Base-by-base conservation (phyloP, 2,888 invertebrate species). In the Limnephilus lunatus region DNA sequence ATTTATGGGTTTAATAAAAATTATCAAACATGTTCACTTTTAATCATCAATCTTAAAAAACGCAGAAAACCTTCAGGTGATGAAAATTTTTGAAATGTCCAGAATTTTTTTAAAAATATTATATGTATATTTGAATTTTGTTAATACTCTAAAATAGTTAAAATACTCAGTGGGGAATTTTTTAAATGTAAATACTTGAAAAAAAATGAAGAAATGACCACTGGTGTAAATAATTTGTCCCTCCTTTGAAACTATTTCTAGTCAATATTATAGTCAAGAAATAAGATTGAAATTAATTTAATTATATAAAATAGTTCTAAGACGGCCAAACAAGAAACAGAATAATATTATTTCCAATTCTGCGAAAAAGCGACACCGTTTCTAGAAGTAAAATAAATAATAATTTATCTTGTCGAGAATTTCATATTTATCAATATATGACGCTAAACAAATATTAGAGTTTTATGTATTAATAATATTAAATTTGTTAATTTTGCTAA, bases 171-270 rank as follows among this genome's bases (percentile, higher is more conserved):
- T 68, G 68, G 25, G 2, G n/a, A 48, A n/a, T 86, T 48, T 44
- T 12, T 15, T 3, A 39, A 85, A 44, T 86, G 91, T 92, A 91
- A 90, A 92, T 91, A 92, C 44, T 85, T 90, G 86, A 83, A 88
- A 91, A 92, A 86, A 81, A 44, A 44, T 82, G 88, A 81, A 19
- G 68, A 30, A 87, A 19, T 19, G 87, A 53, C 87, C 87, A 87
- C 68, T 53, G 53, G 53, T 93, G 93, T 93, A 93, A 31, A 93
- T 93, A 93, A 91, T 92, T 92, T 93, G 90, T 93, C 93, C 93
- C 92, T 93, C 92, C 92, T 92, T 92, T 89, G 39, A 92, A 44
- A 92, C 88, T 91, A 90, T 92, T 92, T 93, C 92, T 93, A 93
- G 92, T 93, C 91, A 90, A 91, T 91, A 92, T 89, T 90, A 68